Conservation (phyloP, 2,888 invertebrate species). For the Tetragonula carbonaria region DNA sequence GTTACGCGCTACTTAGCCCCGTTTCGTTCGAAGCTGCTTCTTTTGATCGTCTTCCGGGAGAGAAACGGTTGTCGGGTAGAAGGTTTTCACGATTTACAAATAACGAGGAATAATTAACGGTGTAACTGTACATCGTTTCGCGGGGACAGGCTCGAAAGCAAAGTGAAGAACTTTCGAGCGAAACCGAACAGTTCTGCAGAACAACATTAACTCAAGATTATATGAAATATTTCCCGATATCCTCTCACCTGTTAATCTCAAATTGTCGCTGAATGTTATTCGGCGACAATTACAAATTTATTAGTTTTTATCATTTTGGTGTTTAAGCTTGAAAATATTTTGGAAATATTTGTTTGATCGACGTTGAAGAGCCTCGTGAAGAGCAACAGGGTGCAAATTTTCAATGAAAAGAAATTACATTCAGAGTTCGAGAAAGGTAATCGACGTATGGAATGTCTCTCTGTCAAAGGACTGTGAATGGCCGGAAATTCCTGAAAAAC, state of each 20-base stretch:
- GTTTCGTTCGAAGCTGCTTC: conserved; percentile 11
- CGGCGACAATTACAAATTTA: too few relatives aligned
- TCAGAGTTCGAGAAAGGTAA: background rate
- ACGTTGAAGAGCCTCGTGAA: background rate
- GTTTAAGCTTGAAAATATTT: background rate
- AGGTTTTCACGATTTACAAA: conserved; percentile 16
- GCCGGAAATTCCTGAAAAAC: conserved; percentile 68
- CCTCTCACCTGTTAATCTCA: background rate
- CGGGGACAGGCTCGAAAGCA: conserved; percentile 9
- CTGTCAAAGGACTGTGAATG: conserved; percentile 45
- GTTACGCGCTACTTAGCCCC: conserved; percentile 63
- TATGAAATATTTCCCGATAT: background rate
- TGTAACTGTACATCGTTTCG: conserved; percentile 10
- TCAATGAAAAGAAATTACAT: background rate
- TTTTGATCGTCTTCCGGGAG: conserved; percentile 6
- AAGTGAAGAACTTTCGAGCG: background rate
- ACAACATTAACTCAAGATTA: background rate
- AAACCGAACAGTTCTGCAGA: background rate
- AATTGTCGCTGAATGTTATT: too few relatives aligned
- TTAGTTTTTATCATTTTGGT: too few relatives aligned
- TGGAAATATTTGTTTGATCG: background rate
- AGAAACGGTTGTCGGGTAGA: conserved; percentile 6
- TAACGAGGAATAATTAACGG: conserved; percentile 25
- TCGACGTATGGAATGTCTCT: background rate
- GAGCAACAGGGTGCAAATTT: background rate